A percentile compares a stretch with the other conserved stretches of the same genome.
Conservation (phyloP, 2,797 vertebrate species). For the Lepidocolaptes lacrymiger region DNA sequence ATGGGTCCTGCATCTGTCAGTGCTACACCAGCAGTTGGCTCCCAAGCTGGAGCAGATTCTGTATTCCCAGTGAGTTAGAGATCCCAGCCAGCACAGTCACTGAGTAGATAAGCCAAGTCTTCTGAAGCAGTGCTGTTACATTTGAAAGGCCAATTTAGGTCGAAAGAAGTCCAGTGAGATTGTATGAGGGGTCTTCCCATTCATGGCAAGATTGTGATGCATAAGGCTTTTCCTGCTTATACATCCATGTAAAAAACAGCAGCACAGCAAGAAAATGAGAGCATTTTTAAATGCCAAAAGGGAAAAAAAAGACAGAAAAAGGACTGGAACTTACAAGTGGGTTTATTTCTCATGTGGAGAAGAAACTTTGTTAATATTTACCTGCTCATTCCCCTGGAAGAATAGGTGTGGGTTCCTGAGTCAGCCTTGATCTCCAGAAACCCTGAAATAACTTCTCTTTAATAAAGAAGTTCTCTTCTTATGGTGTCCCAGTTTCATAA, state of each 20-base stretch:
- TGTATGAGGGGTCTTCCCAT: not conserved
- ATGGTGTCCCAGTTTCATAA: not conserved
- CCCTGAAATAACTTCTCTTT: not conserved
- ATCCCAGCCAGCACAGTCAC: not conserved
- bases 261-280: not conserved
- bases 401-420: not conserved
- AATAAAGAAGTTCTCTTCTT: not conserved
- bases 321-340: not conserved
- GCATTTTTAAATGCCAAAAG: not conserved
- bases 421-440: not conserved
- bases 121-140: not conserved
- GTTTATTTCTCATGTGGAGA: not conserved
- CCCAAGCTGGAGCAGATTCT: constrained; percentile 56
- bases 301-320: not conserved
- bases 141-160: constrained; percentile 43
- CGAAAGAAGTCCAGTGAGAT: not conserved
- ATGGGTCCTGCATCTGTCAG: constrained; percentile 74
- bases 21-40: constrained; percentile 61
- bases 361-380: not conserved
- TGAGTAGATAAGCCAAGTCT: not conserved
- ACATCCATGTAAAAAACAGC: not conserved
- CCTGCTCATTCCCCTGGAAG: not conserved
- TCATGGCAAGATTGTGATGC: not conserved
- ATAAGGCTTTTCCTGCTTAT: constrained; percentile 1
- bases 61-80: not conserved